Base-by-base conservation (phyloP, 1,140 invertebrate genomes). In the Matsumurasca onukii region DNA sequence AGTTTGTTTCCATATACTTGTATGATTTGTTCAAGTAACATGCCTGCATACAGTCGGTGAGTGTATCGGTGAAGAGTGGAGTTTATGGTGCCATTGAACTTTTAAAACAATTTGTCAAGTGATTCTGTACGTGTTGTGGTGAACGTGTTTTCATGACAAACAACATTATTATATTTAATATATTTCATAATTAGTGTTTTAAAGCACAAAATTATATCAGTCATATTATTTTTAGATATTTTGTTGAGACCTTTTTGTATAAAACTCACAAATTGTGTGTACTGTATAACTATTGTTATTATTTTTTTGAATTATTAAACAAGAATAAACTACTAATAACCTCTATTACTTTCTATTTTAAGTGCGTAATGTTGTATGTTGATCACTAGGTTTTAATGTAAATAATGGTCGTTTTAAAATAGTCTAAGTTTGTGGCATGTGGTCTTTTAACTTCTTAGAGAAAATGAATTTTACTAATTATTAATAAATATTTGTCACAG, bases 61-160 rank as follows among this genome's bases (percentile, higher is more conserved):
- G n/a, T 52, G 20, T 52, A 3, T 52, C 17, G 49, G 3, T 13
- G 20, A 12, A 52, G 22, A 52, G 12, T 22, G 25, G 5, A 59
- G 22, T 27, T 52, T 12, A 25, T 27, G 55, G 55, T 59, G 55
- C 55, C 55, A 59, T 59, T 27, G 25, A 59, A 59, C 55, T 27
- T 27, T 59, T 59, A 59, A 59, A 59, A 59, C 55, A 59, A 59
- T 59, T 59, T 59, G 30, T 29, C 3, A 29, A 59, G 5, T 27
- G 25, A 27, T 22, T 29, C 3, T 52, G 22, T 59, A 59, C 30
- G 22, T 59, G 25, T 59, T 27, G 34, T 27, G 30, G 22, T 25
- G 25, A 29, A 27, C 12, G 13, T n/a, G 30, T 59, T 59, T 59
- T 59, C 25, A 59, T 59, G 55, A 59, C 55, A 59, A 29, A 59